Conservation (phyloP, 2,113 vertebrate genomes). For the Ibidorhyncha struthersii region DNA sequence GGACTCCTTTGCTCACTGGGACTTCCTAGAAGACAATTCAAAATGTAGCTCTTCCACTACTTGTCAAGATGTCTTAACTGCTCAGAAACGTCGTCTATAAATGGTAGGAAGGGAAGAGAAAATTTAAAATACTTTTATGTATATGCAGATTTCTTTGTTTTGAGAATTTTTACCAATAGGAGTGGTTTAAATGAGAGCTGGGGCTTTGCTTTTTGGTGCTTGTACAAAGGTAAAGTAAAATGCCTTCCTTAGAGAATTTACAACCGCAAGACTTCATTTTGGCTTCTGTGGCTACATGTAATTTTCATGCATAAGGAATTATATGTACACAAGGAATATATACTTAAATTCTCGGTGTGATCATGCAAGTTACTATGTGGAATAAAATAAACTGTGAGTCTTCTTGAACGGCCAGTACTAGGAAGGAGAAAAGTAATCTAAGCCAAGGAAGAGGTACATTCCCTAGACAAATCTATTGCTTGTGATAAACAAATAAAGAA, state of each 20-base stretch:
- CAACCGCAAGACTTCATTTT: neutral
- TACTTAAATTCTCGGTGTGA: neutral
- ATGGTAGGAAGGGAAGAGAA: neutral
- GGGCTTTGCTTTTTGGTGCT: neutral
- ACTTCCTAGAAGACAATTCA: neutral
- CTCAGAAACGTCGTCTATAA: neutral
- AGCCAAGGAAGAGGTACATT: neutral
- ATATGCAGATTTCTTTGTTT: neutral
- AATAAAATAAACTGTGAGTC: neutral
- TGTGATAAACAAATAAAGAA: neutral
- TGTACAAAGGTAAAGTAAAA: neutral
- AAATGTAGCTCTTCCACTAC: neutral
- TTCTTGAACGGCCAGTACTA: neutral
- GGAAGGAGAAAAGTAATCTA: neutral
- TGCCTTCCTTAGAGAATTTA: neutral
- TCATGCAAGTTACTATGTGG: neutral
- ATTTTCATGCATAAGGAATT: neutral
- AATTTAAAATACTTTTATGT: neutral
- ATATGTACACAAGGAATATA: neutral
- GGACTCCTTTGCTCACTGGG: neutral
- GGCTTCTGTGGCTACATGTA: neutral
- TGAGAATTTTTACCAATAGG: neutral
- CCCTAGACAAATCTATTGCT: neutral
- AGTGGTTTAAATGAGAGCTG: neutral
- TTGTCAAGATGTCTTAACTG: neutral